Conservation (phyloP, 2,797 vertebrate genomes). For the Dendrocincla tyrannina region DNA sequence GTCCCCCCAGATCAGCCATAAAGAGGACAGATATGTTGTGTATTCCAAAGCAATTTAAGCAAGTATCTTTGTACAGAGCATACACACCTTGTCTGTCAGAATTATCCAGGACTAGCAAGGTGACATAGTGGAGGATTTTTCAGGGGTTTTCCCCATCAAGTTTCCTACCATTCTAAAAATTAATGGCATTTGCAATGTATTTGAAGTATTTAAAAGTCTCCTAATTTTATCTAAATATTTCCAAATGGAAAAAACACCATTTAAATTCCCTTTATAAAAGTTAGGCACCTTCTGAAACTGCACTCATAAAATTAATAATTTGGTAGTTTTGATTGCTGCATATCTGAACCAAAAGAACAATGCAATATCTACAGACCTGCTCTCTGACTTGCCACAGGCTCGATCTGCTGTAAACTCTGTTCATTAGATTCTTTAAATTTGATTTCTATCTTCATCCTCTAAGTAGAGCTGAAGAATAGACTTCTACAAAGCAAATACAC, state of each 20-base stretch:
- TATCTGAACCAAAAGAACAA: not conserved
- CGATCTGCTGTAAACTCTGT: not conserved
- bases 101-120: not conserved
- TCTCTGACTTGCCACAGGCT: not conserved
- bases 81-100: not conserved
- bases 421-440: not conserved
- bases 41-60: not conserved
- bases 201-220: not conserved
- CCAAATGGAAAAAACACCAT: conserved; percentile 12
- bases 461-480: not conserved
- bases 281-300: conserved; percentile 45
- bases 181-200: not conserved
- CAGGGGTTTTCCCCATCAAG: not conserved
- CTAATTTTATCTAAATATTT: conserved; percentile 1
- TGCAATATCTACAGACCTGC: not conserved
- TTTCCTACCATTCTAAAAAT: not conserved
- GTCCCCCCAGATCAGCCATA: not conserved
- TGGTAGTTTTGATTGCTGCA: not conserved
- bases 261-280: conserved; percentile 47
- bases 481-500: not conserved
- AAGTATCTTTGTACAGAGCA: not conserved
- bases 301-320: conserved; percentile 2
- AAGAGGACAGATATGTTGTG: not conserved
- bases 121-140: not conserved
- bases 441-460: not conserved